Percentiles rank a stretch among this genome's conserved stretches.
phyloP scores from a whole-genome alignment of 2,888 invertebrate genomes.

The Hyalella azteca region DNA sequence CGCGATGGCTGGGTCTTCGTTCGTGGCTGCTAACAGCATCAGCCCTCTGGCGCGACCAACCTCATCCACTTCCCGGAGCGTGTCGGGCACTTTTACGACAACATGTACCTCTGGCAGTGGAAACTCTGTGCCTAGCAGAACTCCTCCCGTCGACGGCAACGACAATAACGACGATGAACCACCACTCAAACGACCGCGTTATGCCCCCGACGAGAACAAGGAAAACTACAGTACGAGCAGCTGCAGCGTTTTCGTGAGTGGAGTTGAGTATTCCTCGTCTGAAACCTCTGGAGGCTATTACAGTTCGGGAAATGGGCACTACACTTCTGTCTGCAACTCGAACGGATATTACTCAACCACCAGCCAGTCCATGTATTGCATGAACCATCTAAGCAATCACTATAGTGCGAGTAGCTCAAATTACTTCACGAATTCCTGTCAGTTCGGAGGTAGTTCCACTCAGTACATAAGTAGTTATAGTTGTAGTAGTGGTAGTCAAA shows the following conservation, averaged over 20 bases:
- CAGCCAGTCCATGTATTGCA: slow-evolving; percentile 20
- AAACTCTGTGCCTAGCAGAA: neutral
- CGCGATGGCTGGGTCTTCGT: neutral
- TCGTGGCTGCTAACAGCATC: neutral
- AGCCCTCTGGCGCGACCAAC: neutral
- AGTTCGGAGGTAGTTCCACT: neutral
- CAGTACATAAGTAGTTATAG: neutral
- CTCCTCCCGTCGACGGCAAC: neutral
- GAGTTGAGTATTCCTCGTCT: neutral
- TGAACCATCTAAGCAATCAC: slow-evolving; percentile 18
- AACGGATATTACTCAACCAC: neutral
- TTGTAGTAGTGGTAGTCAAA: slow-evolving; percentile 28
- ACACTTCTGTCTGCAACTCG: slow-evolving; percentile 1
- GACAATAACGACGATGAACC: neutral
- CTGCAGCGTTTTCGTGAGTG: neutral
- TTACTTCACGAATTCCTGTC: slow-evolving; percentile 13
- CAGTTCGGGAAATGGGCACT: neutral
- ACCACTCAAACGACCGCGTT: slow-evolving; percentile 1
- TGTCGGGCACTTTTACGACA: neutral
- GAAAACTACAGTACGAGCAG: neutral
- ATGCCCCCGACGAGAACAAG: slow-evolving; percentile 7
- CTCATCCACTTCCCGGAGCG: neutral
- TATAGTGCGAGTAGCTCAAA: slow-evolving; percentile 22
- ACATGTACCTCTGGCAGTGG: neutral
- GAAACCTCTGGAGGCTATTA: neutral